These are phyloP conservation scores for Misgurnus mizolepis DNA, from an alignment of 2,113 vertebrate genomes.

Conservation along the genomic window DNA sequence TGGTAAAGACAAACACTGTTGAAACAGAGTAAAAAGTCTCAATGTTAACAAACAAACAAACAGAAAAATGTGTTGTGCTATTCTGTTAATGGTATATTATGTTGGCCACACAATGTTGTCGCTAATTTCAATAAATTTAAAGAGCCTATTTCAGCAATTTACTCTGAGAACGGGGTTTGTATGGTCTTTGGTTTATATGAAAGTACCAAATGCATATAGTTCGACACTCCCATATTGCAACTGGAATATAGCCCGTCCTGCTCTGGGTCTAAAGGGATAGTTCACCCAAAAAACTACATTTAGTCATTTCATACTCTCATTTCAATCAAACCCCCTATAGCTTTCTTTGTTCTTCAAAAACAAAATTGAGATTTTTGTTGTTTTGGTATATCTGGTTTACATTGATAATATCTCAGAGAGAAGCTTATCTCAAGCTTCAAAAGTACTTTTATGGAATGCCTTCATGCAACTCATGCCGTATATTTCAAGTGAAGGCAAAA, in stretches of 20 bases:
- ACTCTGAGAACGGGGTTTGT: conserved; percentile 74
- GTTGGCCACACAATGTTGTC: conserved; percentile 22
- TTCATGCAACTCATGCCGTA: too few species aligned
- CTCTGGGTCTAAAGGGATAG: conserved; percentile 53
- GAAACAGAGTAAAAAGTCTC: conserved; percentile 8
- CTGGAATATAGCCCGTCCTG: conserved; percentile 22
- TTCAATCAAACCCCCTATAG: too few species aligned
- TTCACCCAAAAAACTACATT: conserved; percentile 75
- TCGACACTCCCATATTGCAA: conserved; percentile 29
- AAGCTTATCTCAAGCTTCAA: too few species aligned
- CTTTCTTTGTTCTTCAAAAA: too few species aligned
- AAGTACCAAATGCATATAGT: conserved; percentile 44
- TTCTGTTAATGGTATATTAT: conserved; percentile 11
- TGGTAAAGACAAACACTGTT: conserved; percentile 37
- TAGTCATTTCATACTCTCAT: too few species aligned
- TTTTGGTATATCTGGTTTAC: too few species aligned
- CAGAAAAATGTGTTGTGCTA: conserved; percentile 23
- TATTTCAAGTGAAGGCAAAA: too few species aligned
- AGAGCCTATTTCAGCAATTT: conserved; percentile 60
- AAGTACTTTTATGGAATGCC: too few species aligned
- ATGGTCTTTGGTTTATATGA: conserved; percentile 79
- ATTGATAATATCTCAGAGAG: too few species aligned
- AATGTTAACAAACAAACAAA: conserved; percentile 19
- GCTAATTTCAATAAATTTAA: conserved; percentile 27
- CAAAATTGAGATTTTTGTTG: too few species aligned